Conservation (phyloP, 2,888 invertebrate species). For the Eretmocerus hayati region DNA sequence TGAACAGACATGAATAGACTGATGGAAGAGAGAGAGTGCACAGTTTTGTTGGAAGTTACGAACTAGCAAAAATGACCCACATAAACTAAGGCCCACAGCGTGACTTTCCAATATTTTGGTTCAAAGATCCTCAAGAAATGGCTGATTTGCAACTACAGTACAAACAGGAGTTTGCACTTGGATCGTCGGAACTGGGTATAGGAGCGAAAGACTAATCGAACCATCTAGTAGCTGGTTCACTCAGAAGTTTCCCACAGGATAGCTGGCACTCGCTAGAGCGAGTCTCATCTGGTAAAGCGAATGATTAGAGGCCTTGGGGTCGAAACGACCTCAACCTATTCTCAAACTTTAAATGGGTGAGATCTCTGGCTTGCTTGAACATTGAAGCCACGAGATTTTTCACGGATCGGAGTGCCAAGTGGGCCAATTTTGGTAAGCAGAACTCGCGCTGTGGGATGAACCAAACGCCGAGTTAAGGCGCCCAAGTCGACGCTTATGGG, state of each 20-base stretch:
- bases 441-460: constrained; percentile 76
- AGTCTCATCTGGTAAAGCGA: constrained; percentile 59
- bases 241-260: constrained; percentile 71
- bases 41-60: too few relatives aligned
- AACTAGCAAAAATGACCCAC: too few relatives aligned
- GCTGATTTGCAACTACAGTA: too few relatives aligned
- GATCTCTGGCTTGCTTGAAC: constrained; percentile 57
- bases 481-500: constrained; percentile 34
- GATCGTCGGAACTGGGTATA: constrained; percentile 55
- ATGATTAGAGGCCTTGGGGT: constrained; percentile 65
- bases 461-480: constrained; percentile 39
- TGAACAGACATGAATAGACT: too few relatives aligned
- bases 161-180: too few relatives aligned
- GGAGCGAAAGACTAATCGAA: constrained; percentile 66
- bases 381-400: constrained; percentile 47
- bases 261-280: constrained; percentile 51
- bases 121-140: too few relatives aligned
- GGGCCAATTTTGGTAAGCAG: constrained; percentile 62
- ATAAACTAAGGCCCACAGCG: too few relatives aligned
- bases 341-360: constrained; percentile 70
- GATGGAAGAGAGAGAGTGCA: too few relatives aligned
- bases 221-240: constrained; percentile 72
- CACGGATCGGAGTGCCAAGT: constrained; percentile 10
- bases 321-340: constrained; percentile 68
- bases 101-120: too few relatives aligned